phyloP scores from a whole-genome alignment of 2,888 invertebrate genomes.

The Muschampia plurimacula region DNA sequence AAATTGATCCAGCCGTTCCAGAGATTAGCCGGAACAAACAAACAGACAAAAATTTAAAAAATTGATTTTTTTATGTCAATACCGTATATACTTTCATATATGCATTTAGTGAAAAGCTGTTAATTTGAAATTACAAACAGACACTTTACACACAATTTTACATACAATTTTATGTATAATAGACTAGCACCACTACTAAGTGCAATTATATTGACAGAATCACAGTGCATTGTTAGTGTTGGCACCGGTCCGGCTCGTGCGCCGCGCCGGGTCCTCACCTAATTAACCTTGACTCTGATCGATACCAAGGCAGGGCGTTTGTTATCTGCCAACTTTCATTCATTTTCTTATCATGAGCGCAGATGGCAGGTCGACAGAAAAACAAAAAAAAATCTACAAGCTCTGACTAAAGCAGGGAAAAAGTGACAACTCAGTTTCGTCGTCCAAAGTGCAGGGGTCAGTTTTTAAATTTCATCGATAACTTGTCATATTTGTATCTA shows the following conservation, averaged over 20 bases:
- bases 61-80: too few species aligned
- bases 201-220: background rate
- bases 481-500: too few species aligned
- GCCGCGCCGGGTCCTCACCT: slow-evolving; percentile 15
- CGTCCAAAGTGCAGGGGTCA: background rate
- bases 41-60: too few species aligned
- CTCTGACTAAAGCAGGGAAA: background rate
- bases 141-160: too few species aligned
- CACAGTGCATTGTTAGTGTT: slow-evolving; percentile 9
- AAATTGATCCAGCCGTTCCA: too few species aligned
- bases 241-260: slow-evolving; percentile 28
- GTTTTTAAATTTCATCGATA: too few species aligned
- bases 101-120: too few species aligned
- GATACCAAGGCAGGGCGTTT: slow-evolving; percentile 20
- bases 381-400: background rate
- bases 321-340: slow-evolving; percentile 35
- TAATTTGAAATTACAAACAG: too few species aligned
- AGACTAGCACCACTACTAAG: background rate
- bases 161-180: background rate
- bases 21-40: too few species aligned
- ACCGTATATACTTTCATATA: too few species aligned
- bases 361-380: background rate
- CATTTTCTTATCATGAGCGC: background rate
- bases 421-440: background rate
- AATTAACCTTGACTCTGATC: slow-evolving; percentile 33